Conservation (phyloP, 2,113 vertebrate species). For the Ailurus styani region DNA sequence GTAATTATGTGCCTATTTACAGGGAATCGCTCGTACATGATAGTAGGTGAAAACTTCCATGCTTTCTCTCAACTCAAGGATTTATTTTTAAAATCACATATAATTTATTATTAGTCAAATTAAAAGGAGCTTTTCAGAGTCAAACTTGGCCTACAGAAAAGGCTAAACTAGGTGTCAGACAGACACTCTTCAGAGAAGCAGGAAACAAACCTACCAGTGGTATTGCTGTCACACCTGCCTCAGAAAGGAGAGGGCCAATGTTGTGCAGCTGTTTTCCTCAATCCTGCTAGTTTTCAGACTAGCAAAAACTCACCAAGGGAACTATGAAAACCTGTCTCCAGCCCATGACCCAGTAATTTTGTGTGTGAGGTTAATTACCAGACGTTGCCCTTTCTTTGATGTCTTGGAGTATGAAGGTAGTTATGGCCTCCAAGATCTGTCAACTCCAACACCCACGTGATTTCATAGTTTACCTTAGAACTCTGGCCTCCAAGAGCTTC, state of each 20-base stretch:
- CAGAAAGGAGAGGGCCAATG: background rate
- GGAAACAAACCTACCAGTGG: background rate
- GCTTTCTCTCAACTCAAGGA: background rate
- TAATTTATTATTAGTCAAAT: background rate
- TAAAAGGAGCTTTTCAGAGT: background rate
- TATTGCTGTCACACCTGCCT: background rate
- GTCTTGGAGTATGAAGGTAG: background rate
- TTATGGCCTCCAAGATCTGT: background rate
- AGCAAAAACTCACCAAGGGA: background rate
- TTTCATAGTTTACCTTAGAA: conserved; percentile 25
- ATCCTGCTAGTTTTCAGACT: background rate
- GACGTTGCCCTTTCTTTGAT: conserved; percentile 26
- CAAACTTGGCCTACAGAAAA: background rate
- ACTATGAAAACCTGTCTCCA: background rate
- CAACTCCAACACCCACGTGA: background rate
- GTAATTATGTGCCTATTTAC: background rate
- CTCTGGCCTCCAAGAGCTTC: background rate
- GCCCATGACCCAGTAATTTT: background rate
- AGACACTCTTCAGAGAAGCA: conserved; percentile 1
- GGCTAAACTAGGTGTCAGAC: background rate
- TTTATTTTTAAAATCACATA: background rate
- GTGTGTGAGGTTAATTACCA: conserved; percentile 38
- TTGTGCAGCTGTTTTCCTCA: background rate
- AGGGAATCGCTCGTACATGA: background rate
- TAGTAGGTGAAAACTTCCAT: background rate